Base-by-base conservation (phyloP, 2,888 invertebrate genomes). In the Protophormia terraenovae region DNA sequence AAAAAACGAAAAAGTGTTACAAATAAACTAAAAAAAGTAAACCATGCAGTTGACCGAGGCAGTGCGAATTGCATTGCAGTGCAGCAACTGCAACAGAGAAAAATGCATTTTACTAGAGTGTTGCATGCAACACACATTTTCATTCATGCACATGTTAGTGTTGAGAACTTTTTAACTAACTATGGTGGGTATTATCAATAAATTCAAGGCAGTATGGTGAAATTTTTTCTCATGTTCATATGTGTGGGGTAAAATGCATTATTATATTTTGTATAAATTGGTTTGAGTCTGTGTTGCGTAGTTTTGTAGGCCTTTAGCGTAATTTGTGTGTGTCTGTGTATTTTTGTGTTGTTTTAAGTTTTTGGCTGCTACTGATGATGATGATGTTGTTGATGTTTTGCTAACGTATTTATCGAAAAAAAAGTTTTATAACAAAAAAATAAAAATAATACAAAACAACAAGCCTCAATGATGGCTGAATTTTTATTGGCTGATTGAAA, bases 401-500 rank as follows among this genome's bases (percentile, higher is more conserved):
- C 81, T 81, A 84, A 84, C 84, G 81, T 62, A 69, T 84, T 77
- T 67, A 73, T 62, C 38, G 41, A 38, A 38, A 76, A 82, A 76
- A 64, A 50, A 24, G 2, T 12, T 12, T 35, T 10, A 45, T 53
- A 77, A 50, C 35, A 38, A 81, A 58, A 77, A 76, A 77, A 19
- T 19, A 55, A 76, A 75, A 62, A 69, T 41, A 60, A 55, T 58
- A 67, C 66, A 71, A 72, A 78, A 89, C 69, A 80, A 69, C 53
- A 86, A 86, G 88, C 86, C 88, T 87, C 89, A 88, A 90, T 92
- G 92, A 91, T 90, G 91, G 91, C 92, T 92, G 92, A 90, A 90
- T 92, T 92, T 92, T 92, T 92, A 92, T 92, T 92, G 92, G 92
- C 92, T 92, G 92, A 90, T 91, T 90, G 89, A 89, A 90, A 90